Evolutionary conservation across 2,113 vertebrate genomes (phyloP), one percentile per base, ranked within the genome.

Genomic region (Rhagologus leucostigma): DNA sequence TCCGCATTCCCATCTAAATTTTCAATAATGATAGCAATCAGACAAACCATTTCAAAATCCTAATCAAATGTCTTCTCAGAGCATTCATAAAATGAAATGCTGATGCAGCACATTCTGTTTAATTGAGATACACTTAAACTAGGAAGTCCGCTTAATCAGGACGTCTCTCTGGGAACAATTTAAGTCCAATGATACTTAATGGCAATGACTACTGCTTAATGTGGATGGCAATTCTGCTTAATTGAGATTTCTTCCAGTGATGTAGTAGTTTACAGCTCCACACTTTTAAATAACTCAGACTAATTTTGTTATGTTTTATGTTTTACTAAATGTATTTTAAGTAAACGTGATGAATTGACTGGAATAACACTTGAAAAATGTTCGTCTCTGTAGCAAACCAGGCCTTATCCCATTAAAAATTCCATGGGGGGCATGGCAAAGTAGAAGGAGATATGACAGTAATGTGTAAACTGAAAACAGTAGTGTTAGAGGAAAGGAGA

Each of bases 181-280:
- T 96, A 96, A 88, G 88, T 93, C 95, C 96, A 93, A 93, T 95
- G 96, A 96, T 94, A 94, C 93, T 96, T 96, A 97, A 95, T 95
- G 96, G 85, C 95, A 96, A 96, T 95, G 95, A 96, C 95, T 95
- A 95, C 92, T 96, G 85, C 85, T 93, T 97, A 96, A 96, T 96
- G 92, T 93, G 79, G 85, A 96, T 96, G 76, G 96, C 81, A 96
- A 93, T 97, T 96, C 93, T 93, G 79, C 85, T 96, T 96, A 96
- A 96, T 95, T 96, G 88, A 96, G 88, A 93, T 94, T 87, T 89
- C 87, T 92, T 94, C 32, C 71, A 78, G 71, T 94, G 95, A 94
- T 77, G 35, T 86, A 88, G 82, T 81, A 90, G 92, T 95, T 96
- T 95, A 90, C 79, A 92, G 87, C 79, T 91, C 60, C 60, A 80